Evolutionary conservation across 2,797 vertebrate species (phyloP).

Genomic region (Nyctibius grandis): DNA sequence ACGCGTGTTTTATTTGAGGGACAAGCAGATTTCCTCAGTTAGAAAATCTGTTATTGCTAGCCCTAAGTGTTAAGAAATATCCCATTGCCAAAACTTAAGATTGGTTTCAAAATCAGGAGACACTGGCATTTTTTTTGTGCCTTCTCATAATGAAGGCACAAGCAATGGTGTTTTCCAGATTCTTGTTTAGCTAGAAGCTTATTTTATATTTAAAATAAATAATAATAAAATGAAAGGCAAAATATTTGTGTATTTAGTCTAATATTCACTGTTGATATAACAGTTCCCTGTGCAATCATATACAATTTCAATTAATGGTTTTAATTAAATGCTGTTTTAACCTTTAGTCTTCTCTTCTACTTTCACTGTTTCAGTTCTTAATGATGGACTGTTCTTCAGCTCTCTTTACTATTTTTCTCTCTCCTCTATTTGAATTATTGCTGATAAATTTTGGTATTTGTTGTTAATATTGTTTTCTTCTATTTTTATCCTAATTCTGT

Average conservation of each 20-base stretch:
- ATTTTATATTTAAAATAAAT: not conserved
- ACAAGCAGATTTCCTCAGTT: not conserved
- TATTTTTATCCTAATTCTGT: not conserved
- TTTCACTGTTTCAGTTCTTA: not conserved
- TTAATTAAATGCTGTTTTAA: not conserved
- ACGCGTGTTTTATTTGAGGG: not conserved
- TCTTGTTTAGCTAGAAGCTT: not conserved
- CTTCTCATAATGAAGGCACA: not conserved
- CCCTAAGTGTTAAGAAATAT: not conserved
- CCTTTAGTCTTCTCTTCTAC: not conserved
- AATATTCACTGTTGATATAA: not conserved
- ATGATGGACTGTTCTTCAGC: not conserved
- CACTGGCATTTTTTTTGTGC: not conserved
- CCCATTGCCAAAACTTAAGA: not conserved
- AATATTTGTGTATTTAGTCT: not conserved
- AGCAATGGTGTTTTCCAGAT: not conserved
- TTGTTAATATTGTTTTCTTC: not conserved
- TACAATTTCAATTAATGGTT: constrained; percentile 20
- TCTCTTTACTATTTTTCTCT: not conserved
- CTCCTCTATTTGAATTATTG: not conserved
- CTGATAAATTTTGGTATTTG: not conserved
- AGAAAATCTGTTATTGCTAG: not conserved
- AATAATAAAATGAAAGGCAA: not conserved
- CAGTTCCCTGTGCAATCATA: not conserved
- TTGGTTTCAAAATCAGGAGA: not conserved